Percentiles rank a stretch among this genome's conserved stretches.
Conservation (phyloP, 2,797 vertebrate species). For the Australoheros facetus region DNA sequence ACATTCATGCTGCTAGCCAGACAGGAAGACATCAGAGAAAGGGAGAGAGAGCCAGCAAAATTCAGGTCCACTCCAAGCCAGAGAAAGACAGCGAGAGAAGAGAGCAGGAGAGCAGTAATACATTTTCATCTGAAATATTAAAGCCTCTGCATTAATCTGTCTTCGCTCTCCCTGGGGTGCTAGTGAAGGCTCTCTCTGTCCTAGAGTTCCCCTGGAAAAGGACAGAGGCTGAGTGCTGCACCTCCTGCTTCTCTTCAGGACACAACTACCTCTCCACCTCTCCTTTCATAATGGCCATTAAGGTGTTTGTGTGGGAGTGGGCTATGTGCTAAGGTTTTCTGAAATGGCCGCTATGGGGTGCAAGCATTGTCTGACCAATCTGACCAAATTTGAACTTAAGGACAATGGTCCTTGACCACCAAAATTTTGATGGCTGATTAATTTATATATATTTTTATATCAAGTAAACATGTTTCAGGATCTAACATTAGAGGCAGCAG, state of each 20-base stretch:
- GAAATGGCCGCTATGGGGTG: slow-evolving; percentile 46
- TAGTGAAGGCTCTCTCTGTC: slow-evolving; percentile 71
- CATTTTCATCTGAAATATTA: slow-evolving; percentile 84
- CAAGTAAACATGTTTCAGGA: neutral
- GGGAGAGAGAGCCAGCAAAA: slow-evolving; percentile 19
- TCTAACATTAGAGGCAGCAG: neutral
- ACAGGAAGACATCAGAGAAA: slow-evolving; percentile 40
- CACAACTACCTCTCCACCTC: slow-evolving; percentile 32
- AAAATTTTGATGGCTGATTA: neutral
- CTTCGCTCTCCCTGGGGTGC: slow-evolving; percentile 74
- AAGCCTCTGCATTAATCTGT: slow-evolving; percentile 83
- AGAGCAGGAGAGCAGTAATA: slow-evolving; percentile 75
- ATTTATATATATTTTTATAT: neutral
- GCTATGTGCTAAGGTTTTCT: slow-evolving; percentile 32
- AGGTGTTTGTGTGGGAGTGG: slow-evolving; percentile 59
- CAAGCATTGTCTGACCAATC: neutral
- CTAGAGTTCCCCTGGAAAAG: slow-evolving; percentile 68
- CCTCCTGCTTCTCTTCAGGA: slow-evolving; percentile 49
- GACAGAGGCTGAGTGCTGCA: slow-evolving; percentile 61
- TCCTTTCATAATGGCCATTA: slow-evolving; percentile 54
- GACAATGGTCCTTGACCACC: neutral
- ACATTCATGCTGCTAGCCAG: slow-evolving; percentile 50
- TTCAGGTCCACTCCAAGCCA: neutral
- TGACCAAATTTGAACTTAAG: neutral
- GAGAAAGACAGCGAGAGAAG: slow-evolving; percentile 2